Percentiles rank a stretch among this genome's conserved stretches.
phyloP scores from a whole-genome alignment of 1,140 invertebrate genomes.

The Rhysida immarginata region DNA sequence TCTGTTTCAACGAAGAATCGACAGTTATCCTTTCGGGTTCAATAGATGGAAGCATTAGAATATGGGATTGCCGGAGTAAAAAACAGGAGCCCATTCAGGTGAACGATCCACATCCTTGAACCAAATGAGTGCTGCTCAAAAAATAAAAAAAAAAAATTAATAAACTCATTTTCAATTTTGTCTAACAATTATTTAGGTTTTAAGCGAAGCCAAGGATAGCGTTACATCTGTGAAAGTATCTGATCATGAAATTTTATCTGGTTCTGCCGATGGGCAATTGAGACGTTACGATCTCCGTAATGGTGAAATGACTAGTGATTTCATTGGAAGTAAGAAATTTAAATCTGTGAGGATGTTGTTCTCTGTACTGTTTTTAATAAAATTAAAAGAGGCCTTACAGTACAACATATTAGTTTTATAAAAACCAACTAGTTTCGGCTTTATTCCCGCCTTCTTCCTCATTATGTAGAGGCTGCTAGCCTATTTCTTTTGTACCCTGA shows the following conservation, averaged over 20 bases:
- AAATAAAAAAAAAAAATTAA: no score
- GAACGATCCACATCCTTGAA: no score
- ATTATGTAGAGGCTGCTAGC: no score
- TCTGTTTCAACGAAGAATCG: constrained; percentile 88
- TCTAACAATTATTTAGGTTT: constrained; percentile 35
- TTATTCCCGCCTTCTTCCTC: no score
- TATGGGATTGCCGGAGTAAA: constrained; percentile 69
- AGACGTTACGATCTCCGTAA: constrained; percentile 78
- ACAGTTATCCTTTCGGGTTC: constrained; percentile 76
- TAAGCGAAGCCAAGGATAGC: constrained; percentile 85
- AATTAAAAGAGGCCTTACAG: no score
- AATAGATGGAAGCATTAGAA: constrained; percentile 74
- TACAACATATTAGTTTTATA: no score
- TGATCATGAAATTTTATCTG: constrained; percentile 77
- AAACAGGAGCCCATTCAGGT: constrained; percentile 57
- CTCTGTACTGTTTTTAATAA: no score
- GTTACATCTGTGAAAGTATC: constrained; percentile 72
- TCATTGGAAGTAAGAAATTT: constrained; percentile 62
- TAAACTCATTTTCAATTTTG: no score
- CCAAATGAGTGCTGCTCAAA: no score
- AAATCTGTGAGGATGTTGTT: no score
- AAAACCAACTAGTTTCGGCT: no score
- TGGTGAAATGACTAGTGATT: constrained; percentile 67
- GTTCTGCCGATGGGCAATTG: constrained; percentile 75
- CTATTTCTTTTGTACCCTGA: no score